Conservation (phyloP, 2,797 vertebrate genomes). For the Argentina silus region DNA sequence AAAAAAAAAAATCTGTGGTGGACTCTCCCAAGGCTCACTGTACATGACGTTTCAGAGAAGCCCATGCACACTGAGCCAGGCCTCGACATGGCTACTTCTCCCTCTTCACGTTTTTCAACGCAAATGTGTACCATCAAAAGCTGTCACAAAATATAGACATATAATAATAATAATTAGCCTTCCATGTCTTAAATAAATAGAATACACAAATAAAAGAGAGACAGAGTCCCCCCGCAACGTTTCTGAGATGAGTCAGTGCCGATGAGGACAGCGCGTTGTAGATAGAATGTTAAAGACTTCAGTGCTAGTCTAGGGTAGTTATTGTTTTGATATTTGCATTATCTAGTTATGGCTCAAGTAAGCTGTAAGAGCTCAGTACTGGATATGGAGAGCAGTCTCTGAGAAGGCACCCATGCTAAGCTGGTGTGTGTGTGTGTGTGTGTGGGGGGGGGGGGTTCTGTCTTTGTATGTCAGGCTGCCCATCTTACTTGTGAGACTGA, state of each 20-base stretch:
- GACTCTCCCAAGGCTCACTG: no score
- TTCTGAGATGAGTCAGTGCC: background rate
- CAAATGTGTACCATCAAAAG: background rate
- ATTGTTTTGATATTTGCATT: background rate
- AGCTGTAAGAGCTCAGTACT: background rate
- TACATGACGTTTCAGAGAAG: background rate
- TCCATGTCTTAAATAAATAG: background rate
- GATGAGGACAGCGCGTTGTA: background rate
- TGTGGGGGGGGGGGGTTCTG: no score
- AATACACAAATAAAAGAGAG: background rate
- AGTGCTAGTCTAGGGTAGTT: background rate
- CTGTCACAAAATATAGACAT: background rate
- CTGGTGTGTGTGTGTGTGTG: no score
- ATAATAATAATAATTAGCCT: background rate
- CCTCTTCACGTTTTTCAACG: background rate
- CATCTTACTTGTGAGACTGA: background rate
- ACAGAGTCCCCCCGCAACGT: background rate
- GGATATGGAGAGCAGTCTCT: background rate
- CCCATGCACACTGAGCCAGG: background rate
- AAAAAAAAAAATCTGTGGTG: no score
- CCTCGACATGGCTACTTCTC: background rate
- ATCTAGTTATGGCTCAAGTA: background rate
- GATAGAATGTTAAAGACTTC: background rate
- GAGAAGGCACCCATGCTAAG: background rate
- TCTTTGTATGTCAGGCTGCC: background rate